Base-by-base conservation (phyloP, 2,888 invertebrate species). In the Campoplex capitator region DNA sequence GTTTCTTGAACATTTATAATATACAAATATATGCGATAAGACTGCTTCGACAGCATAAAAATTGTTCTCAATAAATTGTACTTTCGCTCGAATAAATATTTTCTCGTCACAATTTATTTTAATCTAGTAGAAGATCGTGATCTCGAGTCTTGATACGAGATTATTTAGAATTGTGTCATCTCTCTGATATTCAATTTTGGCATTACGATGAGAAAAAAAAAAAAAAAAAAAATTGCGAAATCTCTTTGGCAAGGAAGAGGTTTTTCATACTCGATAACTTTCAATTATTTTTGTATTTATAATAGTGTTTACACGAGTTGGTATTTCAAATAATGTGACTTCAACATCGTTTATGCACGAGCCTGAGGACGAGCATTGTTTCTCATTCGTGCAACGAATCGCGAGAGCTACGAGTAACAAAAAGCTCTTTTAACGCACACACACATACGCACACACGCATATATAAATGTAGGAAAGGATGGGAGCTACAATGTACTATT, bases 401-500 rank as follows among this genome's bases (percentile, higher is more conserved):
- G 73, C 65, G 48, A 42, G 73, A 23, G 76, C 76, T 28, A 68
- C 67, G 16, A 73, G 42, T 16, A 74, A 45, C 58, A 62, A 70
- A 54, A 62, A 75, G 74, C 70, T 79, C 45, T 54, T 3, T 18
- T 6, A 13, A 9, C 11, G 45, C 9, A 45, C 45, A 45, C 45
- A 3, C 45, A 45, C 11, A 42, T 32, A 58, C 23, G 58, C 8
- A 58, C 38, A 38, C 18, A 62, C 23, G 45, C 8, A 76, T 18
- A 51, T 54, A 16, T 38, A 23, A 16, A 28, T n/a, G 13, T 28
- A 48, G 42, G 18, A 65, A 67, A 65, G 68, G 79, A 75, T 75
- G 76, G 79, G 65, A 76, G 48, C 51, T 65, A 82, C 85, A 82
- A 82, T 87, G 81, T 82, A 73, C 68, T 84, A 78, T 81, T 84